These are phyloP conservation scores for Falcunculus frontatus DNA, from an alignment of 2,113 vertebrate genomes.

Conservation along the genomic window DNA sequence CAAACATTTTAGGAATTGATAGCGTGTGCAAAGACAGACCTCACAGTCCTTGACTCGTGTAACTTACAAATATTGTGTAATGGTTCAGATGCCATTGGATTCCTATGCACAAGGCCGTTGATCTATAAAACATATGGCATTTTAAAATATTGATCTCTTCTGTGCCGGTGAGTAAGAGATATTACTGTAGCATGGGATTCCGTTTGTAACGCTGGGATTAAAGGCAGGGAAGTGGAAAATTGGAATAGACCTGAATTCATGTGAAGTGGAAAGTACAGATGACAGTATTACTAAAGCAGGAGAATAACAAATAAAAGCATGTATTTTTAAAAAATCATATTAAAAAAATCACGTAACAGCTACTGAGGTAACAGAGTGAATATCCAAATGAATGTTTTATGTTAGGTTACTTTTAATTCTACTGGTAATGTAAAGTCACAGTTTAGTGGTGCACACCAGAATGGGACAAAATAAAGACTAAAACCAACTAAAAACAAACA, in stretches of 20 bases:
- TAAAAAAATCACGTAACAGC: neutral
- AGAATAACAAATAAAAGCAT: conserved; percentile 55
- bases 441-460: neutral
- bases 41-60: neutral
- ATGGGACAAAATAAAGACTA: neutral
- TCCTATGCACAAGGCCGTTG: conserved; percentile 52
- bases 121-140: conserved; percentile 75
- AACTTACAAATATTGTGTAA: conserved; percentile 31
- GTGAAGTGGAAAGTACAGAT: conserved; percentile 70
- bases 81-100: conserved; percentile 39
- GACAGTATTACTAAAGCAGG: conserved; percentile 49
- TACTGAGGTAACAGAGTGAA: neutral
- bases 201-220: conserved; percentile 74
- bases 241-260: conserved; percentile 73
- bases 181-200: conserved; percentile 71
- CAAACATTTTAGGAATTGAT: neutral
- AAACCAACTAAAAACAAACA: neutral
- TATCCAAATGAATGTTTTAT: conserved; percentile 1
- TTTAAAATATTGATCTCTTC: conserved; percentile 79
- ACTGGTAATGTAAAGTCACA: neutral
- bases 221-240: conserved; percentile 78
- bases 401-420: conserved; percentile 1
- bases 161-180: conserved; percentile 67
- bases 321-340: neutral
- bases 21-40: neutral